Evolutionary conservation across 2,113 vertebrate genomes (phyloP).

Genomic region (Hemichromis elongatus): DNA sequence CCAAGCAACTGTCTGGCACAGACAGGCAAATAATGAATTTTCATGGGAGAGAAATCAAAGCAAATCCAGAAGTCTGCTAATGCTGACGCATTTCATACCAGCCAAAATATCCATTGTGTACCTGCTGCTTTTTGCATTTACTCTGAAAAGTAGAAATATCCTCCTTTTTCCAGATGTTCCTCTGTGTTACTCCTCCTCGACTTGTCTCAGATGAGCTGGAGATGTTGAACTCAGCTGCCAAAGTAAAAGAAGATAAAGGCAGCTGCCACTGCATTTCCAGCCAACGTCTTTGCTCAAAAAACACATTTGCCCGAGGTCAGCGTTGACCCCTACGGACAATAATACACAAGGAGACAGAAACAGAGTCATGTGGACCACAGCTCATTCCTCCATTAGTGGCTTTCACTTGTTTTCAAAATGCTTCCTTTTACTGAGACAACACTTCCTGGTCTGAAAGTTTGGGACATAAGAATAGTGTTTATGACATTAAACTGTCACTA

Average conservation of each 20-base stretch:
- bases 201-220: conserved; percentile 57
- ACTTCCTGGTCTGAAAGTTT: not conserved
- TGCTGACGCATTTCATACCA: conserved; percentile 47
- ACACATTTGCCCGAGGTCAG: conserved; percentile 19
- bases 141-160: conserved; percentile 43
- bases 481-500: not conserved
- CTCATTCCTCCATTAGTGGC: conserved; percentile 42
- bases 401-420: conserved; percentile 56
- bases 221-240: conserved; percentile 36
- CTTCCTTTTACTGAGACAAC: conserved; percentile 44
- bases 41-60: conserved; percentile 53
- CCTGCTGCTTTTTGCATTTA: conserved; percentile 72
- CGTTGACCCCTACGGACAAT: conserved; percentile 34
- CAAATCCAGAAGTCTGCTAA: conserved; percentile 31
- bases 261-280: conserved; percentile 45
- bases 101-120: conserved; percentile 62
- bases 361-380: conserved; percentile 27
- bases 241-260: conserved; percentile 32
- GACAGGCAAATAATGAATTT: conserved; percentile 49
- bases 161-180: conserved; percentile 68
- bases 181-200: conserved; percentile 41
- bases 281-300: conserved; percentile 17
- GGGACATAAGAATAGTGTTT: not conserved
- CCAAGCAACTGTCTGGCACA: conserved; percentile 30
- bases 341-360: conserved; percentile 41